Evolutionary conservation across 2,113 vertebrate genomes (phyloP), one percentile per base, ranked within the genome.

Genomic region (Garra rufa): DNA sequence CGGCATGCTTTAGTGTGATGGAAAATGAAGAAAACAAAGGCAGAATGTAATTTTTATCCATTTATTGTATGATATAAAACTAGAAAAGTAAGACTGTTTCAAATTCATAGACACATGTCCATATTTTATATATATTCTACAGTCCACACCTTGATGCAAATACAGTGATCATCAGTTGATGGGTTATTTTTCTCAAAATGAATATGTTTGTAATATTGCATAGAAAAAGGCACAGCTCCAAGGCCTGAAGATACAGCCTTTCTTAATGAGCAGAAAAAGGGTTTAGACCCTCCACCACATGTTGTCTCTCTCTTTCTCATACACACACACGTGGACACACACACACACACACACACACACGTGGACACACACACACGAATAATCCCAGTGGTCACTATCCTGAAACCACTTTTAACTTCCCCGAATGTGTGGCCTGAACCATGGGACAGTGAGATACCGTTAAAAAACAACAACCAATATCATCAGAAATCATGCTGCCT

Each of bases 61-160:
- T 99, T 99, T 98, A 99, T 99, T 99, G 95, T 97, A 96, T 96
- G 94, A 97, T 96, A 97, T 96, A 98, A 98, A 99, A 99, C 97
- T 98, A 99, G 97, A 99, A 99, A 99, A 98, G 97, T 98, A 97
- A 98, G 97, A 98, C 97, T 96, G 96, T 96, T 94, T 94, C 92
- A 95, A 98, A 96, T 97, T 96, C 95, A 97, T 96, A 95, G 96
- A 96, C 96, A 96, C 94, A 94, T 95, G 93, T 95, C 95, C 95
- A 94, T 95, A 90, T 94, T 93, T 94, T 92, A 90, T 87, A 87
- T 94, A 92, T 91, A 89, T 88, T 96, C 95, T 95, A 96, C 96
- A 97, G 96, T 95, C 96, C 95, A 95, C 93, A 95, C 94, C 93
- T 96, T 95, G 94, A 94, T 91, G 92, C 96, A 95, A 95, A 95